Percentiles rank a stretch among this genome's conserved stretches.
These are phyloP conservation scores for Neotoma lepida DNA, from an alignment of 2,113 vertebrate genomes.

Conservation along the genomic window DNA sequence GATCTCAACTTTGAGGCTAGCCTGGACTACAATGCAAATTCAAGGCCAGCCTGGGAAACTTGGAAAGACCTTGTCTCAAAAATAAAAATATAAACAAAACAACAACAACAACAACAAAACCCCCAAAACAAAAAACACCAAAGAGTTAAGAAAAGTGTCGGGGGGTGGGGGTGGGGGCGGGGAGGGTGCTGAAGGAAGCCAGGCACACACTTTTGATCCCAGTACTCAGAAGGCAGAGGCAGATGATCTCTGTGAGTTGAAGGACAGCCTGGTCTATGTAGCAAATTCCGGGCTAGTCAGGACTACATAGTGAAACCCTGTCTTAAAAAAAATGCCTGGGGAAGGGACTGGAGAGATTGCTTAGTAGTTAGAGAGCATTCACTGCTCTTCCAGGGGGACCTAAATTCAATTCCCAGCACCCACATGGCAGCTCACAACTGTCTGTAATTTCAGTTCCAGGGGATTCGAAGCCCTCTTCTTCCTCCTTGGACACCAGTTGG, in stretches of 20 bases:
- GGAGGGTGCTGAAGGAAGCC: neutral
- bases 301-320: neutral
- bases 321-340: neutral
- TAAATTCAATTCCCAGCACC: neutral
- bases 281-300: neutral
- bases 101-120: too few species aligned
- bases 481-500: neutral
- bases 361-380: neutral
- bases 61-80: neutral
- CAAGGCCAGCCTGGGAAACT: neutral
- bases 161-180: too few species aligned
- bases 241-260: neutral
- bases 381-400: neutral
- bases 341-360: neutral
- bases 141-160: neutral
- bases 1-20: neutral
- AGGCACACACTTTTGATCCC: neutral
- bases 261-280: neutral
- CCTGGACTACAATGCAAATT: neutral
- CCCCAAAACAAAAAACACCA: neutral
- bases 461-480: neutral
- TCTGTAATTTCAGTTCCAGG: neutral
- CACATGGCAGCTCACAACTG: neutral
- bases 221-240: neutral
- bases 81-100: neutral